Evolutionary conservation across 2,113 vertebrate species (phyloP).

Genomic region (Psittacus erithacus): DNA sequence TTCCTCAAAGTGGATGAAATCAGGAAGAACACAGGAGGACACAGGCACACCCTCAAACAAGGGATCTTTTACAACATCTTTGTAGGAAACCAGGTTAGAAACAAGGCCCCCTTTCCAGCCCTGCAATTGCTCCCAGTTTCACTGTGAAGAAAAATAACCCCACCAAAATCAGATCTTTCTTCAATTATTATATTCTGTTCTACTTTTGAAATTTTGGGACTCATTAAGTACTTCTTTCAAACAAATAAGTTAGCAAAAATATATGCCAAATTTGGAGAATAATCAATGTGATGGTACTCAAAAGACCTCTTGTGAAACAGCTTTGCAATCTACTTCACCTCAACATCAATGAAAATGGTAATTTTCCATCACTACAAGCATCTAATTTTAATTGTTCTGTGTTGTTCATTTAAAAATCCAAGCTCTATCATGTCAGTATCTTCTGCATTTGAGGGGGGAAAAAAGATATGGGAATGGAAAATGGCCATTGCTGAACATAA

Average conservation of each 20-base stretch:
- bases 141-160: not conserved
- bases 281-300: not conserved
- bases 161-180: not conserved
- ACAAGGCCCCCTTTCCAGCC: not conserved
- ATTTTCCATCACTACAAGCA: slow-evolving; percentile 30
- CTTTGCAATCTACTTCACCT: slow-evolving; percentile 11
- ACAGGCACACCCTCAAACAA: not conserved
- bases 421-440: not conserved
- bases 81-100: not conserved
- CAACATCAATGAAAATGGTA: slow-evolving; percentile 49
- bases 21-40: not conserved
- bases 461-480: not conserved
- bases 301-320: not conserved
- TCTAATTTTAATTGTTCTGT: slow-evolving; percentile 41
- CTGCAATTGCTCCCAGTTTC: not conserved
- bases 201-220: slow-evolving; percentile 13
- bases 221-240: slow-evolving; percentile 21
- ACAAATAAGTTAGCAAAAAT: slow-evolving; percentile 42
- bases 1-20: not conserved
- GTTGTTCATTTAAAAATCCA: not conserved
- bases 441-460: not conserved
- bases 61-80: not conserved
- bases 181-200: not conserved
- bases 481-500: not conserved
- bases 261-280: not conserved